Conservation (phyloP, 2,113 vertebrate species). For the Sterrhoptilus dennistouni region DNA sequence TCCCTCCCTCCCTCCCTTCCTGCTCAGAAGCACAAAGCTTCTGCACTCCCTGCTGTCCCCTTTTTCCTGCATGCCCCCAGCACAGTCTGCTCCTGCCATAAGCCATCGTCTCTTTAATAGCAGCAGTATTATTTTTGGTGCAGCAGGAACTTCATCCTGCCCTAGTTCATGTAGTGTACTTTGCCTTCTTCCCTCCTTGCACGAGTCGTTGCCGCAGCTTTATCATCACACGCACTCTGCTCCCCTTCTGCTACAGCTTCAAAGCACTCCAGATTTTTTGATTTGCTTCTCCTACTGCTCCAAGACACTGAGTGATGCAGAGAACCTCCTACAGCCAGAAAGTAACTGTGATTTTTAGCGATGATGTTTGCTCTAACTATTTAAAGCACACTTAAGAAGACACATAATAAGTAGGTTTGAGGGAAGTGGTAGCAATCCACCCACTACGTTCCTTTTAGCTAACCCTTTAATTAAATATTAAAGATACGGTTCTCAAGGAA, state of each 20-base stretch:
- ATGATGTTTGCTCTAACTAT: slow-evolving; percentile 54
- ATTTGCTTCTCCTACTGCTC: slow-evolving; percentile 41
- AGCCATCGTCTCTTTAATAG: neutral
- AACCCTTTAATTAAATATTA: slow-evolving; percentile 67
- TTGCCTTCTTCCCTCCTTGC: slow-evolving; percentile 5
- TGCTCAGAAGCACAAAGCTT: neutral
- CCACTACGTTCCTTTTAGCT: slow-evolving; percentile 45
- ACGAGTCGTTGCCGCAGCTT: neutral
- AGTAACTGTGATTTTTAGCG: slow-evolving; percentile 56
- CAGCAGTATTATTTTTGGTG: slow-evolving; percentile 14
- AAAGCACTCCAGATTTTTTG: slow-evolving; percentile 39
- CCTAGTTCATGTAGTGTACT: slow-evolving; percentile 15
- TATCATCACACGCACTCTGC: neutral
- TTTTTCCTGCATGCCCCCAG: neutral
- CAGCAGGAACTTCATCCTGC: neutral
- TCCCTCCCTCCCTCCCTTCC: neutral
- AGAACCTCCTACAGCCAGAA: slow-evolving; percentile 59
- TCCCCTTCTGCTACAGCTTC: slow-evolving; percentile 37
- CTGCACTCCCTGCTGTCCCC: neutral
- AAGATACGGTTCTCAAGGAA: slow-evolving; percentile 48
- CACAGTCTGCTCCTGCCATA: neutral
- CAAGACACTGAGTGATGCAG: slow-evolving; percentile 4
- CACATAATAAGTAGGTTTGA: slow-evolving; percentile 64
- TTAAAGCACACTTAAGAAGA: slow-evolving; percentile 55
- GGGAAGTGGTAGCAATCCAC: slow-evolving; percentile 60